Evolutionary conservation across 2,113 vertebrate genomes (phyloP).

Genomic region (Crotophaga sulcirostris): DNA sequence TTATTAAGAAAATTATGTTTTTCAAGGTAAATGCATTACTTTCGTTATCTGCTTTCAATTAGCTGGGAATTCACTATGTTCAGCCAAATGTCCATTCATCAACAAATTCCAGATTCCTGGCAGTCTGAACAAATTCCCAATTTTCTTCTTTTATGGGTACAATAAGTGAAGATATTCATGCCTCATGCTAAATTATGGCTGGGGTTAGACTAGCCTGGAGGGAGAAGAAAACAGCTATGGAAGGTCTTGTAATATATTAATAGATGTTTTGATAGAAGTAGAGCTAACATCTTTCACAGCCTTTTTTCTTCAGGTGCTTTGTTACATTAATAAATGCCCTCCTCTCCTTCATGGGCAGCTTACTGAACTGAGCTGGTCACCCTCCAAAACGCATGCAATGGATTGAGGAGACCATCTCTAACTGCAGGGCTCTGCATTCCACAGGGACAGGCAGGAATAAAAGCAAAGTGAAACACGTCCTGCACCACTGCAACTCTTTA

Average conservation of each 20-base stretch:
- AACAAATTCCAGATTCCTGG: slow-evolving; percentile 81
- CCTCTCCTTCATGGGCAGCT: neutral
- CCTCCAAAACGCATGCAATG: neutral
- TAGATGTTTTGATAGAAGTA: slow-evolving; percentile 2
- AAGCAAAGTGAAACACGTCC: neutral
- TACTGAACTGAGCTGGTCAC: neutral
- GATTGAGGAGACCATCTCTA: neutral
- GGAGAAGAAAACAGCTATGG: neutral
- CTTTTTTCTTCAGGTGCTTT: slow-evolving; percentile 3
- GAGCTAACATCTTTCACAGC: neutral
- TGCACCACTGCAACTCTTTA: neutral
- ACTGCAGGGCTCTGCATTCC: neutral
- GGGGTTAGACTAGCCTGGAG: slow-evolving; percentile 47
- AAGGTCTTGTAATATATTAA: slow-evolving; percentile 27
- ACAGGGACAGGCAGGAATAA: neutral
- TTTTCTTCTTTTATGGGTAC: slow-evolving; percentile 75
- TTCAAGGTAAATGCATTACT: slow-evolving; percentile 80
- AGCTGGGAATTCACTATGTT: slow-evolving; percentile 79
- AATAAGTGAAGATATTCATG: slow-evolving; percentile 73
- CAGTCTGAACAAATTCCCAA: slow-evolving; percentile 77
- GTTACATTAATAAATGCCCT: neutral
- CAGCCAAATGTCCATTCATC: slow-evolving; percentile 81
- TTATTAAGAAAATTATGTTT: slow-evolving; percentile 80
- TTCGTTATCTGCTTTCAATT: slow-evolving; percentile 84
- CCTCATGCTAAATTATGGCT: slow-evolving; percentile 63